Conservation (phyloP, 2,888 invertebrate species). For the Omphaloscelis lunosa region DNA sequence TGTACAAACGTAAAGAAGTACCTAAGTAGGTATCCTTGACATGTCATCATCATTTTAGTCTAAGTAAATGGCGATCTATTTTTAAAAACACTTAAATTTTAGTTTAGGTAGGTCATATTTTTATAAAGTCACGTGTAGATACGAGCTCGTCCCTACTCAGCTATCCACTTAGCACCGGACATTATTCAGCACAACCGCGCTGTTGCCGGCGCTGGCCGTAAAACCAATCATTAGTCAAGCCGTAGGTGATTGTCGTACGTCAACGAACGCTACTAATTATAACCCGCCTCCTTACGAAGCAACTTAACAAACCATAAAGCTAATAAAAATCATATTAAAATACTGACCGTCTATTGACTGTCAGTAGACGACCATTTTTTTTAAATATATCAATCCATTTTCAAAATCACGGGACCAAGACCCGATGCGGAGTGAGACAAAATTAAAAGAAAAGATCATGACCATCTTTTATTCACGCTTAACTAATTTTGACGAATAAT, state of each 20-base stretch:
- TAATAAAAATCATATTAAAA: constrained; percentile 6
- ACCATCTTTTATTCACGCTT: constrained; percentile 28
- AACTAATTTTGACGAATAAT: constrained; percentile 47
- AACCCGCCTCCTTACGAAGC: constrained; percentile 48
- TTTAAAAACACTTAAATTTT: constrained; percentile 57
- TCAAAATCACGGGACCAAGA: background rate
- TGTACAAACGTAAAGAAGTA: background rate
- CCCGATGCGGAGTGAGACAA: background rate
- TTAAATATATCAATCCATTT: background rate
- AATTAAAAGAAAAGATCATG: background rate
- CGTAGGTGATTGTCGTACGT: constrained; percentile 64
- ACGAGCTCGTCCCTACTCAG: constrained; percentile 56
- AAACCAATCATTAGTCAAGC: constrained; percentile 76
- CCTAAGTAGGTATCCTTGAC: background rate
- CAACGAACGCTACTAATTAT: constrained; percentile 62
- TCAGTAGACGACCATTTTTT: too few relatives aligned
- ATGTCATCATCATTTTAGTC: background rate
- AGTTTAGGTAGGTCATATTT: constrained; percentile 59
- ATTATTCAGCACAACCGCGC: constrained; percentile 80
- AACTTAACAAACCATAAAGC: constrained; percentile 33
- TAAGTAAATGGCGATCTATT: constrained; percentile 47
- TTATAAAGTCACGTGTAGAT: constrained; percentile 67
- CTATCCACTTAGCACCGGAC: constrained; percentile 87
- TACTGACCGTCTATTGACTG: background rate
- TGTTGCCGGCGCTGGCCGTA: constrained; percentile 56